These are phyloP conservation scores for Varanus komodoensis DNA, from an alignment of 2,113 vertebrate genomes.

Conservation along the genomic window DNA sequence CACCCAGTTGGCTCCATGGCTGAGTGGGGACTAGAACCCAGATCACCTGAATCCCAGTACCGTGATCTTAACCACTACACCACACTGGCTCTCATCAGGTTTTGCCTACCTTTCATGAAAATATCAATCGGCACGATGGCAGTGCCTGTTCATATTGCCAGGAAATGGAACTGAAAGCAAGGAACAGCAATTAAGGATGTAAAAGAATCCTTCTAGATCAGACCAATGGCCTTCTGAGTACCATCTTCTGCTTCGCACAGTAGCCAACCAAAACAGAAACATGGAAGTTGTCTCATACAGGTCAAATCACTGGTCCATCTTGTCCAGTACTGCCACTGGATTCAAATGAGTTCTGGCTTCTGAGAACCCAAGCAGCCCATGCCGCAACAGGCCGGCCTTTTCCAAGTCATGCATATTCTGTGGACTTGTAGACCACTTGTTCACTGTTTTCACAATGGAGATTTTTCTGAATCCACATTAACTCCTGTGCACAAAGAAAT, in stretches of 20 bases:
- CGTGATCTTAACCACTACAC: no score
- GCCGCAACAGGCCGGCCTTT: no score
- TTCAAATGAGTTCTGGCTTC: not conserved
- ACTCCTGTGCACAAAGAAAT: no score
- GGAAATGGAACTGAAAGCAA: not conserved
- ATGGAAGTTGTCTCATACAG: not conserved
- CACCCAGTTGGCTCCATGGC: no score
- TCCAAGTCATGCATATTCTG: no score
- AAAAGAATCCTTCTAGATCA: not conserved
- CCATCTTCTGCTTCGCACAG: not conserved
- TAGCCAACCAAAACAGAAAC: not conserved
- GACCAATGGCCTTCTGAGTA: not conserved
- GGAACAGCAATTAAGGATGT: not conserved
- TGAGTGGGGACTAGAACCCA: no score
- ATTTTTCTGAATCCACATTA: no score
- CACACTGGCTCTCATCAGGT: no score
- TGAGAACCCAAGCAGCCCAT: no score
- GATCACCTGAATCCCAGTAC: no score
- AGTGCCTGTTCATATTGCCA: not conserved
- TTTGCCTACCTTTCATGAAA: constrained; percentile 48
- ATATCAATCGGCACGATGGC: constrained; percentile 24
- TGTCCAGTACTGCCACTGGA: not conserved
- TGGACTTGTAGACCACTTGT: no score
- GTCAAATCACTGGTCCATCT: not conserved
- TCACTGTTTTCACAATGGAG: no score